phyloP scores from a whole-genome alignment of 1,140 invertebrate genomes.

The Aphidius gifuensis region DNA sequence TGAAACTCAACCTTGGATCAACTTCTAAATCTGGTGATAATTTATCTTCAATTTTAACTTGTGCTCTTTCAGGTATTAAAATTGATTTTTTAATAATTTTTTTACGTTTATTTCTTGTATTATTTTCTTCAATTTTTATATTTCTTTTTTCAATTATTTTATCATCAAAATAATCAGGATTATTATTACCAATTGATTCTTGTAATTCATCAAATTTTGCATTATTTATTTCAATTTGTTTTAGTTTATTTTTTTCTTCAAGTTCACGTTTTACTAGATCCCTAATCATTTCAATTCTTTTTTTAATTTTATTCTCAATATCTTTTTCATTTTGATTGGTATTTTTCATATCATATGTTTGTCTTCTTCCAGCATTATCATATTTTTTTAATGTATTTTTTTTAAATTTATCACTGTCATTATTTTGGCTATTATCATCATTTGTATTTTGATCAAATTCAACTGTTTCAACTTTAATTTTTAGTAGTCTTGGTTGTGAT shows the following conservation, averaged over 20 bases:
- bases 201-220: slow-evolving; percentile 29
- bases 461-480: slow-evolving; percentile 21
- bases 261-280: slow-evolving; percentile 38
- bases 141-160: slow-evolving; percentile 8
- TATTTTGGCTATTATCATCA: not conserved
- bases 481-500: slow-evolving; percentile 12
- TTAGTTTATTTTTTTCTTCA: slow-evolving; percentile 26
- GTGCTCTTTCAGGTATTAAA: slow-evolving; percentile 19
- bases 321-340: slow-evolving; percentile 26
- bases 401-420: not conserved
- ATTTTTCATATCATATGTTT: slow-evolving; percentile 6
- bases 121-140: slow-evolving; percentile 5
- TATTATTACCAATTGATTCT: not conserved
- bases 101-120: slow-evolving; percentile 9
- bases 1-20: too few relatives aligned
- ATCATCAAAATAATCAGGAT: not conserved
- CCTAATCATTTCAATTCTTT: slow-evolving; percentile 39
- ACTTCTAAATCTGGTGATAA: slow-evolving; percentile 17
- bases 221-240: slow-evolving; percentile 35
- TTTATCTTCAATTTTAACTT: slow-evolving; percentile 17
- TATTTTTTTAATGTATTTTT: not conserved
- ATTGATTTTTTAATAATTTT: slow-evolving; percentile 7
- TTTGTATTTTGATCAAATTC: slow-evolving; percentile 7
- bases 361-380: slow-evolving; percentile 1
- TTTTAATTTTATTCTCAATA: slow-evolving; percentile 32